A percentile compares a stretch with the other conserved stretches of the same genome.
Evolutionary conservation across 2,113 vertebrate genomes (phyloP).

Genomic region (Forbesichthys agassizii): DNA sequence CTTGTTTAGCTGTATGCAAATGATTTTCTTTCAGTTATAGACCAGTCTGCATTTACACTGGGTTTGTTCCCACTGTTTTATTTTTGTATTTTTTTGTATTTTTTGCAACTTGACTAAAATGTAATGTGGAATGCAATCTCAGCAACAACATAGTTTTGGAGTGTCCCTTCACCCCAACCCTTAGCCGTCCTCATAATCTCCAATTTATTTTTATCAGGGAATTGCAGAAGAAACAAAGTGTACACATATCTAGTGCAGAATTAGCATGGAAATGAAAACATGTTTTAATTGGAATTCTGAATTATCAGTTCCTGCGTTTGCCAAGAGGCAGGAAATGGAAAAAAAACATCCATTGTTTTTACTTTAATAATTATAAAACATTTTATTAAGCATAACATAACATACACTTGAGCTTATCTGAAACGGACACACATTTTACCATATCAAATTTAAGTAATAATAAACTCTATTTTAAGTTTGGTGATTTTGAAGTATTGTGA

Average conservation of each 20-base stretch:
- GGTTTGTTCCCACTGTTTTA: constrained; percentile 7
- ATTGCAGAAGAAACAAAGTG: constrained; percentile 27
- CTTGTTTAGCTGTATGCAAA: constrained; percentile 54
- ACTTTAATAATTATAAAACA: not conserved
- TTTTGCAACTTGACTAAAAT: constrained; percentile 45
- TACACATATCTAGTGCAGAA: constrained; percentile 11
- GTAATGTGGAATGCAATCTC: constrained; percentile 42
- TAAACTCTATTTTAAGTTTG: too few relatives aligned
- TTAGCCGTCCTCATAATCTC: constrained; percentile 29
- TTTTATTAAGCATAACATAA: too few relatives aligned
- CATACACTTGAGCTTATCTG: too few relatives aligned
- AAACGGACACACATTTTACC: too few relatives aligned
- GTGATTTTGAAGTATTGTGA: too few relatives aligned
- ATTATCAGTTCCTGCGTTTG: not conserved
- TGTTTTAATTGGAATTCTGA: constrained; percentile 8
- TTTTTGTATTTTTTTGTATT: constrained; percentile 33
- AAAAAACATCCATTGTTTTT: not conserved
- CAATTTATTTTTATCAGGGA: constrained; percentile 49
- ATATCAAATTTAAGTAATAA: too few relatives aligned
- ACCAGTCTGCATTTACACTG: constrained; percentile 36
- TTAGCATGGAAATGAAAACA: constrained; percentile 48
- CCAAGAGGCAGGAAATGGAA: not conserved
- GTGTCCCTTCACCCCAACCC: not conserved
- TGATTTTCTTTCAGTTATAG: constrained; percentile 39
- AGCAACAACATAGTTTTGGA: constrained; percentile 39